Conservation (phyloP, 2,113 vertebrate species). For the Oophaga pumilio region DNA sequence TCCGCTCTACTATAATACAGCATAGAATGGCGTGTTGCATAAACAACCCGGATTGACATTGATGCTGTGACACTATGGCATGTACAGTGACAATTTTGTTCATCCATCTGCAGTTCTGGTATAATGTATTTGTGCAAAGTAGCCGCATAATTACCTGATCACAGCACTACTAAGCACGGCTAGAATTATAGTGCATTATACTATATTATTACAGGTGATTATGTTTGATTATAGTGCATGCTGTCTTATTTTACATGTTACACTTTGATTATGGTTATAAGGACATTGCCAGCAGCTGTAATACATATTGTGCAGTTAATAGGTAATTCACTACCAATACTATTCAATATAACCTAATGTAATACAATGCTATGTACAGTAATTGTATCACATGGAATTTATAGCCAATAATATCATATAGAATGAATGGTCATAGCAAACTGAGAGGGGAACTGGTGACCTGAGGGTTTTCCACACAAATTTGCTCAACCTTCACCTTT, state of each 20-base stretch:
- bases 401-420: too few species aligned
- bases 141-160: constrained; percentile 40
- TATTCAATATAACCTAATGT: neutral
- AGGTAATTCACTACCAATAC: neutral
- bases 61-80: neutral
- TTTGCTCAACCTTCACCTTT: too few species aligned
- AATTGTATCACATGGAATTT: neutral
- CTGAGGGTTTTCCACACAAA: too few species aligned
- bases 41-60: neutral
- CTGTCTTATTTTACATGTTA: constrained; percentile 22
- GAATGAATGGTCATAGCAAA: too few species aligned
- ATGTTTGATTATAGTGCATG: constrained; percentile 28
- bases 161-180: constrained; percentile 33
- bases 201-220: constrained; percentile 47
- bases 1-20: too few species aligned
- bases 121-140: constrained; percentile 18
- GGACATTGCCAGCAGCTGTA: constrained; percentile 21
- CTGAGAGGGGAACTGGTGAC: too few species aligned
- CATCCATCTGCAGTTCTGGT: constrained; percentile 33
- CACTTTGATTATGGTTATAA: constrained; percentile 40
- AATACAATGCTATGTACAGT: neutral
- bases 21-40: neutral
- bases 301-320: constrained; percentile 19
- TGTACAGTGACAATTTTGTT: neutral
- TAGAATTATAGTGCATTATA: constrained; percentile 43